Evolutionary conservation across 1,140 invertebrate genomes (phyloP), one percentile per base, ranked within the genome.

Genomic region (Zaprionus davidi): DNA sequence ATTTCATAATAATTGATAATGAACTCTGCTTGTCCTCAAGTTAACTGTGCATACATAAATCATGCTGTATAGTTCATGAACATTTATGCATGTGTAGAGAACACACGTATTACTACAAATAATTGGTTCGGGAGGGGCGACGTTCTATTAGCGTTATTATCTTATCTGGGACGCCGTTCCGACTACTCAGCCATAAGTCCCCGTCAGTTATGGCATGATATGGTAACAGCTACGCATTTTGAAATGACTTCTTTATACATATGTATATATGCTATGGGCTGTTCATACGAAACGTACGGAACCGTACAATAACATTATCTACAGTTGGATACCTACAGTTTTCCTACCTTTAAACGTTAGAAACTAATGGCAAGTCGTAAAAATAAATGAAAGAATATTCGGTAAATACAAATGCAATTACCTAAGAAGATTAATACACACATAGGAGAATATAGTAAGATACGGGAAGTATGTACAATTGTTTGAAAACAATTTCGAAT

Each of bases 191-290:
- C 22, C 36, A 55, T 34, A 36, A 36, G 62, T 64, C 15, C 31
- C 31, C 62, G 26, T 53, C 44, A 17, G 34, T 66, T 56, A 17
- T 44, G 24, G 55, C 36, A 34, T 53, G 64, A 66, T 56, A 66
- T 17, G 24, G 64, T 36, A 28, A 57, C 22, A 56, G 64, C 38
- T 66, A 66, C 53, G 64, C 53, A 66, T 66, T 66, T 56, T 66
- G 34, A 66, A 66, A 56, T 49, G 44, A 51, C n/a, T 53, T 6
- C 20, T 26, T 65, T 38, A 44, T 44, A 44, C 15, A 44, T 44
- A 44, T n/a, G n/a, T 44, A 44, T 13, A 2, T 36, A 41, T n/a
- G 41, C n/a, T 49, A 44, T 66, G 64, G 64, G n/a, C n/a, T 31
- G 64, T 41, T 66, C 28, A 34, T 49, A 22, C 26, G 31, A 55